phyloP scores from a whole-genome alignment of 2,113 vertebrate genomes.

The Xiphorhynchus elegans region DNA sequence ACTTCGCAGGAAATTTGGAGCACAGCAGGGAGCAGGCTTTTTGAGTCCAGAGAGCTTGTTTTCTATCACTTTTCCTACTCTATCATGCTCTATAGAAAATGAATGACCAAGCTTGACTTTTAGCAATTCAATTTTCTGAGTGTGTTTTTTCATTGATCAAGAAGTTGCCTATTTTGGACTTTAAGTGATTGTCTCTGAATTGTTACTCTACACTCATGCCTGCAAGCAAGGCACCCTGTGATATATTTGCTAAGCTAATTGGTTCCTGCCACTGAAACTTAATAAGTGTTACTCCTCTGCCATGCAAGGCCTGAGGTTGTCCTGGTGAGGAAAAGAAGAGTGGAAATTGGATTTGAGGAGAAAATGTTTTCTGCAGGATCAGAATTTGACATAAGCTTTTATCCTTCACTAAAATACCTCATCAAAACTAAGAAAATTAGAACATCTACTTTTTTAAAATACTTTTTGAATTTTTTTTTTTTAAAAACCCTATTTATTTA shows the following conservation, averaged over 20 bases:
- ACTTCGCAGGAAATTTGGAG: neutral
- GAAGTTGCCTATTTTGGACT: neutral
- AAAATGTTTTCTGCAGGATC: neutral
- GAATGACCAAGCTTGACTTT: neutral
- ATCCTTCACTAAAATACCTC: neutral
- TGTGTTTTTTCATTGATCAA: neutral
- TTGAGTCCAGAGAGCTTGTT: neutral
- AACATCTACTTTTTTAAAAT: neutral
- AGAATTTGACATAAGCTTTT: neutral
- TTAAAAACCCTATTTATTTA: neutral
- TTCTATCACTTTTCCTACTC: neutral
- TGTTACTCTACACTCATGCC: neutral
- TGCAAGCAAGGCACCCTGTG: neutral
- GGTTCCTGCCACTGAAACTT: neutral
- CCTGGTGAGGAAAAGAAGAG: neutral
- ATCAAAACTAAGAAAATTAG: neutral
- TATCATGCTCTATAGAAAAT: neutral
- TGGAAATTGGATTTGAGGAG: neutral
- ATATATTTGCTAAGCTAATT: neutral
- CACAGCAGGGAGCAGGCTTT: fast-evolving
- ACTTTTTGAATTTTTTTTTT: neutral
- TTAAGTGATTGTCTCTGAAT: neutral
- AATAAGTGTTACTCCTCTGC: neutral
- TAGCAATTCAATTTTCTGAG: constrained; percentile 33
- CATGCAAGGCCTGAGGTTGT: neutral